Evolutionary conservation across 2,113 vertebrate species (phyloP), one percentile per base, ranked within the genome.

Genomic region (Caranx melampygus): DNA sequence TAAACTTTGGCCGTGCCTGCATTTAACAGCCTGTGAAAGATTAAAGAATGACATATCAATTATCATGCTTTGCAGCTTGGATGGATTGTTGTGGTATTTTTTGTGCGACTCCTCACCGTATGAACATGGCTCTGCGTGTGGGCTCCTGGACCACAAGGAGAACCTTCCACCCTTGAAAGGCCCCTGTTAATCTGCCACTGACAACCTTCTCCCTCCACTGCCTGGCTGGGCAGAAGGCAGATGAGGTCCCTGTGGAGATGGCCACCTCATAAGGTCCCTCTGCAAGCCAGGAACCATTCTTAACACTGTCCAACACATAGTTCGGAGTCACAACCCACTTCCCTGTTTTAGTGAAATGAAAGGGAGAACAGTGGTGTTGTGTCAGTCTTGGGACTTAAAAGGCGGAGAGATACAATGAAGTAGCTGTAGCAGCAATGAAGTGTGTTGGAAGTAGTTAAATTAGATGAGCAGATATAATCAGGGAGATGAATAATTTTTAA

Each of bases 251-350:
- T n/a, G 76, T 79, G 21, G 79, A 73, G 66, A 94, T 66, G 31
- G 92, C 94, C 93, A 97, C 94, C 91, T 99, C 97, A 18, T 97
- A 99, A 62, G 87, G 92, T 86, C 91, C 95, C 95, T 99, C 98
- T 79, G 95, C 87, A 67, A 99, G 96, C 98, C 98, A 99, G 88
- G 93, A 95, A 68, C 96, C 95, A 89, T 95, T 95, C 93, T 93
- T 93, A 11, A 95, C 94, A 91, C 97, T 98, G 90, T 99, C 96
- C 93, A 96, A 93, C 91, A 99, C 93, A 85, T 97, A 99, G 88
- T 97, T 91, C 68, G 97, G 96, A 85, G 95, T 97, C 93, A 99
- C 93, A 82, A 99, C 94, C 98, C 98, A 99, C 89, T 97, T 99
- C 92, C 98, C 98, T 99, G 90, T 8, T 81, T 20, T 40, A n/a